phyloP scores from a whole-genome alignment of 2,888 invertebrate genomes.

The Latrodectus hesperus region DNA sequence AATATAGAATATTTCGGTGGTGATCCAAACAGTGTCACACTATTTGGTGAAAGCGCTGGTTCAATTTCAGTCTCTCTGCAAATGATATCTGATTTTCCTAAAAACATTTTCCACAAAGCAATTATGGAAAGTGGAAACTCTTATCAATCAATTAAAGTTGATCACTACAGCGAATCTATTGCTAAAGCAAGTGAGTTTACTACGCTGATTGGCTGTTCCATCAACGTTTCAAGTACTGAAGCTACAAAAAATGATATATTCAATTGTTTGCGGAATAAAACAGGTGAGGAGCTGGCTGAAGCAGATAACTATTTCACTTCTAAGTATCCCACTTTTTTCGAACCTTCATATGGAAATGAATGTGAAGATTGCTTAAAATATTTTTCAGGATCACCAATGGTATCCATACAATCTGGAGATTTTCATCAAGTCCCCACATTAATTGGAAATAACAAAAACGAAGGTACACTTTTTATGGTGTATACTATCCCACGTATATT shows the following conservation, averaged over 20 bases:
- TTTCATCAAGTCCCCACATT: background rate
- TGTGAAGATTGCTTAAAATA: background rate
- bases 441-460: background rate
- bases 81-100: slow-evolving; percentile 1
- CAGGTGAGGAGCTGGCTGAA: background rate
- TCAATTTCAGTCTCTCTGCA: background rate
- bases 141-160: background rate
- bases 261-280: background rate
- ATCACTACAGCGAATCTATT: background rate
- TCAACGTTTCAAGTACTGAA: background rate
- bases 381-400: background rate
- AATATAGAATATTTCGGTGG: slow-evolving; percentile 23
- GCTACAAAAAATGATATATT: background rate
- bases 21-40: background rate
- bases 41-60: slow-evolving; percentile 20
- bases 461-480: background rate
- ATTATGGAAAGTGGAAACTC: slow-evolving; percentile 1
- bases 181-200: background rate
- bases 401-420: background rate
- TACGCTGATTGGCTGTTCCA: background rate
- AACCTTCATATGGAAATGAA: background rate
- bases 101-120: background rate
- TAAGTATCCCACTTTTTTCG: background rate
- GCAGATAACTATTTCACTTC: background rate
- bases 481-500: background rate